Base-by-base conservation (phyloP, 2,113 vertebrate species). In the Thryonomys swinderianus region DNA sequence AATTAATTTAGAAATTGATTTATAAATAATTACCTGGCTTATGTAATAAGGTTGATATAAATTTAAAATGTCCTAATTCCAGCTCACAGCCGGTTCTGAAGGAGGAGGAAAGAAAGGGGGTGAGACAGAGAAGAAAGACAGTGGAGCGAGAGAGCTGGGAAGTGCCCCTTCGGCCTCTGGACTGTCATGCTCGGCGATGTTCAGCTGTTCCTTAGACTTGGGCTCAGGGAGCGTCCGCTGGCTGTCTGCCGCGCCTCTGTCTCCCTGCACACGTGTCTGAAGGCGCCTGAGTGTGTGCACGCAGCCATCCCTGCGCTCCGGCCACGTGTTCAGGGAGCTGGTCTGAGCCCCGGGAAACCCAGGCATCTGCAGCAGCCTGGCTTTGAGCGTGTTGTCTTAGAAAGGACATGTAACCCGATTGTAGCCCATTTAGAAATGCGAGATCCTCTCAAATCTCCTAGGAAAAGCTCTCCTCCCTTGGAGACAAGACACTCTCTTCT, bases 1-100 rank as follows among this genome's bases (percentile, higher is more conserved):
- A 81, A 80, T 62, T 91, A 48, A 10, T 69, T 67, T 82, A 90
- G 80, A 86, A 86, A 85, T 7, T 66, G 27, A 27, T 84, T 83
- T 59, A 30, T 37, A 92, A 94, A 78, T 64, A 87, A 83, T 87
- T 69, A 83, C 20, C 34, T 80, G 55, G 45, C n/a, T 79, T 82
- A 88, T 91, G 53, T 62, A 92, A 69, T 76, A 57, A 66, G 14
- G 30, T 42, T 66, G 51, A 92, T 48, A 69, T 42, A 73, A 78
- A 66, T 93, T 87, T 55, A 91, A 48, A 17, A 71, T 48, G 25
- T 73, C 5, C 42, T 74, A 90, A 64, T 73, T 90, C 62, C 9
- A 42, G 42, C 66, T 84, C 27, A 57, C 66, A 37, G 3, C 9
- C 37, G 79, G 16, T 64, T 84, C 67, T 45, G n/a, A 80, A 86